These are phyloP conservation scores for Eulemur rufifrons DNA, from an alignment of 2,113 vertebrate genomes.

Conservation along the genomic window DNA sequence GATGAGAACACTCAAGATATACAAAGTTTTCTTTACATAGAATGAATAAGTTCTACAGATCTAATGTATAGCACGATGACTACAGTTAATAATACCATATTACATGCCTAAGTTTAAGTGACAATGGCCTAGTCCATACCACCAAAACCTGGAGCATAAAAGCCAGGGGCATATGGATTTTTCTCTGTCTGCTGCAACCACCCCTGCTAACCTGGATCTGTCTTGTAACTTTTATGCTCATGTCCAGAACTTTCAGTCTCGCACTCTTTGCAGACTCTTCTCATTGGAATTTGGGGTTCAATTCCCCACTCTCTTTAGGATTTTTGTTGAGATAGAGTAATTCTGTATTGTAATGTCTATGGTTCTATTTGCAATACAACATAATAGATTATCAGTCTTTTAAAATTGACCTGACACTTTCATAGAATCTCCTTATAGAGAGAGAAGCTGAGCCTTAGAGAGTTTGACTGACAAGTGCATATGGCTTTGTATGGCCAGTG, in stretches of 20 bases:
- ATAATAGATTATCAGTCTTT: not conserved
- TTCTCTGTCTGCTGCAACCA: not conserved
- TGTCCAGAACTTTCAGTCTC: not conserved
- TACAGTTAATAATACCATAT: not conserved
- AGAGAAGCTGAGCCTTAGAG: not conserved
- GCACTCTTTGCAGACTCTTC: not conserved
- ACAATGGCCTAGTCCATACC: not conserved
- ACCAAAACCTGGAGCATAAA: not conserved
- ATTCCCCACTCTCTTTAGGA: not conserved
- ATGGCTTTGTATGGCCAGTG: not conserved
- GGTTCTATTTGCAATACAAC: not conserved
- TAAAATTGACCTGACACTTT: not conserved
- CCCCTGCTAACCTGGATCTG: not conserved
- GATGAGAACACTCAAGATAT: not conserved
- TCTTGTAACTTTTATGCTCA: not conserved
- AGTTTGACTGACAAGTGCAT: not conserved
- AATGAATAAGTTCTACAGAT: not conserved
- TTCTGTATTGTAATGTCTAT: not conserved
- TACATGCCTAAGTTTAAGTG: not conserved
- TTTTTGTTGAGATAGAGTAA: not conserved
- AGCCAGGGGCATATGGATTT: not conserved
- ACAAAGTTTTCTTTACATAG: not conserved
- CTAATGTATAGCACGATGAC: not conserved
- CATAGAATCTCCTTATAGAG: not conserved
- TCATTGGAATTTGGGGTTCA: not conserved